These are phyloP conservation scores for Eristalis tenax DNA, from an alignment of 2,888 invertebrate genomes.

Conservation along the genomic window DNA sequence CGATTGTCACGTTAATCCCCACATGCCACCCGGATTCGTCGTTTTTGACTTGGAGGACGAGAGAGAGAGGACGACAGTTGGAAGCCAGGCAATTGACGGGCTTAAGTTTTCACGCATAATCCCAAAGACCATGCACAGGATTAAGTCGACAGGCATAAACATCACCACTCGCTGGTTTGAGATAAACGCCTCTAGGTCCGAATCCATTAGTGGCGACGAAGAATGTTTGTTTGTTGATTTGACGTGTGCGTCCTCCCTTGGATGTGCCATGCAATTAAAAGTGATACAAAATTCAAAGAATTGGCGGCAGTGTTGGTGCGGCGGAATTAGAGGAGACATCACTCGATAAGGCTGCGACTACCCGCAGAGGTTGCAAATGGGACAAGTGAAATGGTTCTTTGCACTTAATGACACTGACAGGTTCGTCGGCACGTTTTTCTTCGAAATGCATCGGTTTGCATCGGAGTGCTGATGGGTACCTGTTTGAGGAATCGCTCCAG, in stretches of 20 bases:
- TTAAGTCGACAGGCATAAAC: conserved; percentile 17
- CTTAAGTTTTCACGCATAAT: conserved; percentile 68
- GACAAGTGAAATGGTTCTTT: background rate
- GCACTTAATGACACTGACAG: background rate
- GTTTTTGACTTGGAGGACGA: background rate
- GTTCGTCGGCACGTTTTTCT: background rate
- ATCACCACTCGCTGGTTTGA: background rate
- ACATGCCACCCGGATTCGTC: background rate
- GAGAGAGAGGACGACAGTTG: conserved; percentile 13
- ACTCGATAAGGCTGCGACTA: too few relatives aligned
- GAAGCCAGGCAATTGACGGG: conserved; percentile 52
- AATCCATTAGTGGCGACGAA: conserved; percentile 41
- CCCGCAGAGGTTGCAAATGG: background rate
- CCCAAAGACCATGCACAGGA: conserved; percentile 59
- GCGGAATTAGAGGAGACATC: too few relatives aligned
- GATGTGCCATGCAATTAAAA: background rate
- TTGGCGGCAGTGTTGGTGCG: background rate
- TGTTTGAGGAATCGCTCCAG: background rate
- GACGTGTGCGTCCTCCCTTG: background rate
- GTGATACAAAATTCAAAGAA: background rate
- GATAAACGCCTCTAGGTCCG: conserved; percentile 49
- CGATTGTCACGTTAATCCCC: conserved; percentile 7
- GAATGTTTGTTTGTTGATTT: background rate
- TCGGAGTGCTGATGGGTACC: background rate
- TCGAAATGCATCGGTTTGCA: background rate